Evolutionary conservation across 2,888 invertebrate genomes (phyloP).

Genomic region (Bombyx huttoni): DNA sequence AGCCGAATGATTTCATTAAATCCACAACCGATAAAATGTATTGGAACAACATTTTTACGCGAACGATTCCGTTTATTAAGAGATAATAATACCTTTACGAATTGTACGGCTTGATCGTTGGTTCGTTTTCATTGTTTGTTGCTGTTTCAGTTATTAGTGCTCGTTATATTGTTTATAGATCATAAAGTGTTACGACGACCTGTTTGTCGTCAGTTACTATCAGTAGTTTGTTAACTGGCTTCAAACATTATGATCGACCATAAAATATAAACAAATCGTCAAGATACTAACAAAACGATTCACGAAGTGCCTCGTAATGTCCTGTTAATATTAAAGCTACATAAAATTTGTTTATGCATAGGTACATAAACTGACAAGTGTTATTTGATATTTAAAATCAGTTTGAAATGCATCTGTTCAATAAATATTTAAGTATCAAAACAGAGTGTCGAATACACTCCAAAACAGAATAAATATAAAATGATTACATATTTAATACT

Average conservation of each 20-base stretch:
- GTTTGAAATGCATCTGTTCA: background rate
- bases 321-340: slow-evolving; percentile 14
- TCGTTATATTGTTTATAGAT: slow-evolving; percentile 67
- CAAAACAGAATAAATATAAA: background rate
- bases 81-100: slow-evolving; percentile 69
- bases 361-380: background rate
- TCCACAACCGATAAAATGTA: slow-evolving; percentile 48
- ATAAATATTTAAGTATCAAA: background rate
- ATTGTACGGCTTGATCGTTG: slow-evolving; percentile 45
- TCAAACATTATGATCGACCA: slow-evolving; percentile 46
- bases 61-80: slow-evolving; percentile 61
- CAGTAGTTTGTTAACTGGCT: slow-evolving; percentile 58
- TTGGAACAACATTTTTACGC: slow-evolving; percentile 55
- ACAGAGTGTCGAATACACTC: background rate
- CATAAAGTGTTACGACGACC: slow-evolving; percentile 60
- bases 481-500: background rate
- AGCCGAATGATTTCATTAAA: slow-evolving; percentile 45
- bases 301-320: slow-evolving; percentile 34
- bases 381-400: background rate
- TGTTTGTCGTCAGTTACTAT: slow-evolving; percentile 56
- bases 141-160: slow-evolving; percentile 69
- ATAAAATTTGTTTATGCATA: slow-evolving; percentile 17
- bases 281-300: slow-evolving; percentile 40
- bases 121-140: slow-evolving; percentile 64
- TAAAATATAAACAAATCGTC: slow-evolving; percentile 60